Base-by-base conservation (phyloP, 1,140 invertebrate genomes). In the Hermatobates lingyangjiaoensis region DNA sequence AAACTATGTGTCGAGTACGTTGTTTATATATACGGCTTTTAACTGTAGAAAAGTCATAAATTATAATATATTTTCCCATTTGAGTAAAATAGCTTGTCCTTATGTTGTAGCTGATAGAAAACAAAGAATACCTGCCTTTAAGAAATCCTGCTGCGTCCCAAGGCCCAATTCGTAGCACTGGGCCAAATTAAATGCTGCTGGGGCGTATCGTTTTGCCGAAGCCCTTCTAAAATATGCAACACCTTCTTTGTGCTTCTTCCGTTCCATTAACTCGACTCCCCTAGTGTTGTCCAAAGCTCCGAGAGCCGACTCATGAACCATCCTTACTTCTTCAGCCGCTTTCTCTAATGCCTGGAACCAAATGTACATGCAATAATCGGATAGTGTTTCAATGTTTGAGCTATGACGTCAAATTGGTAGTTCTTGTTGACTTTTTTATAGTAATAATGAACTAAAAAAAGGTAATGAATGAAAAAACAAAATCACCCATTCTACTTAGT, bases 151-250 rank as follows among this genome's bases (percentile, higher is more conserved):
- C 20, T 64, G 59, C n/a, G 74, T 71, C 54, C 76, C 76, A 45
- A 77, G 58, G 5, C 76, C 76, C 51, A 70, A 62, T 59, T 79
- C 75, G 59, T 76, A 71, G 59, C 76, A 78, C 2, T 77, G 58
- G 27, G 68, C 76, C 49, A 79, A 62, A 60, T 79, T 79, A 48
- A 71, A 79, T 38, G 71, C 62, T 50, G 75, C 76, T 55, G 69
- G 69, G 53, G 71, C 61, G 60, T 76, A 70, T 48, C 70, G 69
- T 42, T 72, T 62, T 49, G 65, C 65, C 26, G 73, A 70, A 50
- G 75, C 74, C 46, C 62, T 67, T 48, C 68, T 58, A 63, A 71
- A 71, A 54, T 67, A 65, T 47, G 60, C 56, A 14, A 68, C 45
- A 14, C 68, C 70, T 54, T 67, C 62, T 5, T 62, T 54, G 30